Base-by-base conservation (phyloP, 1,140 invertebrate species). In the Coenobita brevimanus region DNA sequence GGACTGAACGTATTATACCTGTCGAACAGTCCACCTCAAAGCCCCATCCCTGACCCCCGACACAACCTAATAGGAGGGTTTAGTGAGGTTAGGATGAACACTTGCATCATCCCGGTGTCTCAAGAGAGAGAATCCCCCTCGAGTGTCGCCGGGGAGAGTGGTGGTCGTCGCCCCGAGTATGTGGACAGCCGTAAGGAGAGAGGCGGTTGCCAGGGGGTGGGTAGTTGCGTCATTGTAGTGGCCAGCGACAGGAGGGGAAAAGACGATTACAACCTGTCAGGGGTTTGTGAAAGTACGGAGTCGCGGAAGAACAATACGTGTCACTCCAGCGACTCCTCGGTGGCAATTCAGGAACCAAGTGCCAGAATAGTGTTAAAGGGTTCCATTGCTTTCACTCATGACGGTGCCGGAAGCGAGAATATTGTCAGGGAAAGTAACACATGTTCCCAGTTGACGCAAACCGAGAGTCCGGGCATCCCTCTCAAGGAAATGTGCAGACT, bases 321-420 rank as follows among this genome's bases (percentile, higher is more conserved):
- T 73, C 38, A 81, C 36, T 21, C 69, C 36, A 36, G 3, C 57
- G 3, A 27, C 13, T 10, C 27, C 36, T 21, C 10, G n/a, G 33
- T 2, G 21, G 24, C n/a, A n/a, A 64, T n/a, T 64, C 79, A 67
- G 57, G 83, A 86, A 43, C 83, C 83, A 41, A 86, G 83, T 46
- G 83, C 83, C 57, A 78, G 83, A 36, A 86, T 86, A 78, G 75
- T 86, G 38, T 73, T 86, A 27, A 86, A 86, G 75, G 83, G 83
- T 1, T 67, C 75, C 71, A 79, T 86, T 60, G 83, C 83, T 24
- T 86, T 86, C 60, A 86, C 83, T 4, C 83, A 86, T 24, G 83
- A 86, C 41, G 75, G 41, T 24, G 54, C 13, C n/a, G 75, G 60
- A 6, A 50, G 57, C 17, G 73, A 76, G n/a, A 24, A 67, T 21